A percentile compares a stretch with the other conserved stretches of the same genome.
Conservation (phyloP, 2,113 vertebrate species). For the Microtus pennsylvanicus region DNA sequence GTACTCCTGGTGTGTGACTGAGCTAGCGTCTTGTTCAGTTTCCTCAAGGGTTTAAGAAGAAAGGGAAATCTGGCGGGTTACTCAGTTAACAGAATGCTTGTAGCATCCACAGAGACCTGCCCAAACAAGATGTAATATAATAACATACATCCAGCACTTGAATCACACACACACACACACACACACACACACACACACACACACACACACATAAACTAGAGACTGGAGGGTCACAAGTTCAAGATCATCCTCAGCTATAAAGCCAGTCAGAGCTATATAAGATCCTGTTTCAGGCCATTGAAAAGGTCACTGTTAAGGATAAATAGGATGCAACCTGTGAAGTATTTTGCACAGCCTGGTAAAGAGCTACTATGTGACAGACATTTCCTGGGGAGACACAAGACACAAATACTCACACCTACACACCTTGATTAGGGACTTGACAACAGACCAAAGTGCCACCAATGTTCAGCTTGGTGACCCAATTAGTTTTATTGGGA, state of each 20-base stretch:
- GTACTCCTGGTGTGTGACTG: background rate
- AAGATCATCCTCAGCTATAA: background rate
- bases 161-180: background rate
- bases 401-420: background rate
- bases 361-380: background rate
- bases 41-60: slow-evolving; percentile 42
- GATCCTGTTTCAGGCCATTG: background rate
- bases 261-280: background rate
- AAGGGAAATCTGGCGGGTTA: background rate
- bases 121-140: too few species aligned
- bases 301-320: background rate
- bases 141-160: background rate
- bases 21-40: background rate
- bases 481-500: background rate
- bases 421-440: background rate
- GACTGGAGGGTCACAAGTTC: background rate
- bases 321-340: background rate
- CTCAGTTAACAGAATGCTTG: background rate
- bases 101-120: background rate
- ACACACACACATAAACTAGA: too few species aligned
- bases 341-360: background rate
- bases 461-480: background rate
- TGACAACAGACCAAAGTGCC: background rate
- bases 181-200: too few species aligned
- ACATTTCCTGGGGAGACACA: background rate